A percentile compares a stretch with the other conserved stretches of the same genome.
Conservation (phyloP, 2,113 vertebrate genomes). For the Crocuta crocuta region DNA sequence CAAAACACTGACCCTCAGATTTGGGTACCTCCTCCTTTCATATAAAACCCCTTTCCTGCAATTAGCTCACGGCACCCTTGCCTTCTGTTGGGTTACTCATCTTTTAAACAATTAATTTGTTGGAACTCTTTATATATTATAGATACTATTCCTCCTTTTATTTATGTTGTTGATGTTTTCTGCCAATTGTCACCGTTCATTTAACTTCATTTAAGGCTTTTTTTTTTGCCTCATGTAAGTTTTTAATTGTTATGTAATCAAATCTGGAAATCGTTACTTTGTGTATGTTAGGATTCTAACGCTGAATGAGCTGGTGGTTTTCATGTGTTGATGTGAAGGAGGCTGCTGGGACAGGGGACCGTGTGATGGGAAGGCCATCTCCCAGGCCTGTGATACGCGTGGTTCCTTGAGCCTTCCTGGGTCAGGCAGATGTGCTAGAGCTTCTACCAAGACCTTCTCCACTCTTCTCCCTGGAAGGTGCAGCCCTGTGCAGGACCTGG, state of each 20-base stretch:
- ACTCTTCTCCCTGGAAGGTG: background rate
- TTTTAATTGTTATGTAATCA: background rate
- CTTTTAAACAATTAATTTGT: background rate
- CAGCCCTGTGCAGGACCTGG: background rate
- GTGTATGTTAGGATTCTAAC: background rate
- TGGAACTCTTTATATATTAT: background rate
- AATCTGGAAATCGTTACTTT: background rate
- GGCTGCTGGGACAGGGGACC: no score
- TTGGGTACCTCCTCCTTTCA: background rate
- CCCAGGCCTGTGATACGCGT: no score
- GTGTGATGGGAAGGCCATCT: background rate
- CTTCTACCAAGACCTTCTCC: background rate
- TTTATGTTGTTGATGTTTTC: background rate
- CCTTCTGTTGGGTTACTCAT: background rate
- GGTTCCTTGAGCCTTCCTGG: background rate
- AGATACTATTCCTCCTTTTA: background rate
- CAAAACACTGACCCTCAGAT: background rate
- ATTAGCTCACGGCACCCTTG: background rate
- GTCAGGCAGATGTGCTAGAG: background rate
- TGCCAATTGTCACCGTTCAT: background rate
- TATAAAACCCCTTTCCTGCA: background rate
- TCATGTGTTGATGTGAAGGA: background rate
- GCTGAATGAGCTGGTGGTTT: background rate
- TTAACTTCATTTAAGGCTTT: background rate
- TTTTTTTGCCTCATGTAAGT: background rate